Percentiles rank a stretch among this genome's conserved stretches.
These are phyloP conservation scores for Pithys albifrons DNA, from an alignment of 2,113 vertebrate genomes.

Conservation along the genomic window DNA sequence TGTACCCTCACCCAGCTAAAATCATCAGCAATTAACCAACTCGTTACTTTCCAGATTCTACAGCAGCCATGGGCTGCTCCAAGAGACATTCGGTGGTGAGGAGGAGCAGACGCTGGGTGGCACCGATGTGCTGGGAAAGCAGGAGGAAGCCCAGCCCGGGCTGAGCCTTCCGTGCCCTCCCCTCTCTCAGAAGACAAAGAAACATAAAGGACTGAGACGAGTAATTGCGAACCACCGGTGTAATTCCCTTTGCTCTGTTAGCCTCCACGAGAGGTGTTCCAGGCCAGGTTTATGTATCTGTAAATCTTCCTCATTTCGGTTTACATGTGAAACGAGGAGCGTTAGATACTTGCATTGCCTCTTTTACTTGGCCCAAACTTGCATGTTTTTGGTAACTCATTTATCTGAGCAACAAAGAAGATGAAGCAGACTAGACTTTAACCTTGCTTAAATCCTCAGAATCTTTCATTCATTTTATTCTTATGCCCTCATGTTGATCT, in stretches of 20 bases:
- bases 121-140: neutral
- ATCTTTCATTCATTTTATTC: neutral
- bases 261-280: neutral
- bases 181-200: accelerated
- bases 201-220: accelerated
- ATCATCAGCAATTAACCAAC: accelerated
- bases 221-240: accelerated
- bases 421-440: neutral
- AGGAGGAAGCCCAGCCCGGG: accelerated
- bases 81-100: accelerated
- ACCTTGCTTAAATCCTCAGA: neutral
- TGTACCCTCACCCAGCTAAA: too few species aligned
- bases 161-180: neutral
- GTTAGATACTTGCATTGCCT: neutral
- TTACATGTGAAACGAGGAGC: accelerated
- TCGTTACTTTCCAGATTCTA: neutral
- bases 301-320: too few species aligned
- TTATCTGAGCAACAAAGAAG: neutral
- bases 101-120: conserved; percentile 18
- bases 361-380: neutral
- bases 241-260: accelerated
- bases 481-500: neutral
- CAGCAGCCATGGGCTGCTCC: accelerated
- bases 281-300: accelerated
- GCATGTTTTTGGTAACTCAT: neutral